A percentile compares a stretch with the other conserved stretches of the same genome.
Conservation (phyloP, 2,797 vertebrate genomes). For the Allobates femoralis region DNA sequence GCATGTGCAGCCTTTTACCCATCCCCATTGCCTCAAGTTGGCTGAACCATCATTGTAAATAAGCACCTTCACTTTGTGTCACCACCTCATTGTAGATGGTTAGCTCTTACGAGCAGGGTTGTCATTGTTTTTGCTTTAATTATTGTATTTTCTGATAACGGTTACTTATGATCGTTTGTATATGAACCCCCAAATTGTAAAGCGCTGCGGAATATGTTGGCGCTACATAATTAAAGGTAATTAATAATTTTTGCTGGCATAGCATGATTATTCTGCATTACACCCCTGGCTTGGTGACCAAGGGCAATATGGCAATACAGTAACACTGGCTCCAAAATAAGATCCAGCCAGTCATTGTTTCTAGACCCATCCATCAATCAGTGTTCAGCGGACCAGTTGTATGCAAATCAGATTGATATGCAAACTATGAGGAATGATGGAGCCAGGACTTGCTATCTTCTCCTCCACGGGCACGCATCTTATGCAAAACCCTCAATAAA, state of each 20-base stretch:
- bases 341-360: neutral
- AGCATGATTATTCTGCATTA: neutral
- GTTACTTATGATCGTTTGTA: too few relatives aligned
- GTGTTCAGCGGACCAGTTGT: slow-evolving; percentile 52
- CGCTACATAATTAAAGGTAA: too few relatives aligned
- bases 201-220: too few relatives aligned
- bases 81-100: too few relatives aligned
- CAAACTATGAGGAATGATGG: slow-evolving; percentile 40
- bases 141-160: too few relatives aligned
- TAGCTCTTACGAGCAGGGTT: too few relatives aligned
- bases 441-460: slow-evolving; percentile 39
- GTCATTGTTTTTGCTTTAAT: too few relatives aligned
- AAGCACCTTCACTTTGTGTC: too few relatives aligned
- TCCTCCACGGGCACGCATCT: slow-evolving; percentile 42
- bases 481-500: slow-evolving; percentile 58
- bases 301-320: slow-evolving; percentile 7
- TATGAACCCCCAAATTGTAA: too few relatives aligned
- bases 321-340: slow-evolving; percentile 12
- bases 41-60: too few relatives aligned
- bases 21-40: too few relatives aligned
- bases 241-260: neutral
- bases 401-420: slow-evolving; percentile 61
- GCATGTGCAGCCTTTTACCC: too few relatives aligned
- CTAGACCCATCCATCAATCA: neutral
- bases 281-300: neutral